Evolutionary conservation across 2,797 vertebrate species (phyloP).

Genomic region (Hippocampus kuda): DNA sequence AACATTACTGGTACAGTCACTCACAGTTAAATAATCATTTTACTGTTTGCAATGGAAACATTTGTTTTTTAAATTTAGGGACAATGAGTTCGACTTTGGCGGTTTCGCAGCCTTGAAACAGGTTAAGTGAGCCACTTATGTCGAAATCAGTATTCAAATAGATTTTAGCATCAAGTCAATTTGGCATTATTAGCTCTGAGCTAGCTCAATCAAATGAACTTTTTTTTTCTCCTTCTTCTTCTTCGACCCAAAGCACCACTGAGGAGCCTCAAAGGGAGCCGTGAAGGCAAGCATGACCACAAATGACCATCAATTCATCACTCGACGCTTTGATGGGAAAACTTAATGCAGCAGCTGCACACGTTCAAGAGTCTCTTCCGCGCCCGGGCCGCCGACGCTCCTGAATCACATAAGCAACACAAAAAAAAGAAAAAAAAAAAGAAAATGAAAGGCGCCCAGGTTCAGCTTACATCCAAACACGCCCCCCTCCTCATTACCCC

Average conservation of each 20-base stretch:
- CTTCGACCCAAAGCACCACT: not conserved
- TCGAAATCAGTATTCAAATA: not conserved
- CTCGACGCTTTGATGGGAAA: slow-evolving; percentile 5
- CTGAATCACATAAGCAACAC: slow-evolving; percentile 31
- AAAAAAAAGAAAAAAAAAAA: not conserved
- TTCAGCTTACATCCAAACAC: slow-evolving; percentile 58
- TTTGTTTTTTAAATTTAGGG: not conserved
- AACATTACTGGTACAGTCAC: too few relatives aligned
- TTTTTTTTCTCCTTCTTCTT: not conserved
- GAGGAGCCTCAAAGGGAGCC: slow-evolving; percentile 9
- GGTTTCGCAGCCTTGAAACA: not conserved
- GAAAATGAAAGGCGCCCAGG: slow-evolving; percentile 46
- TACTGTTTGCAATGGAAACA: too few relatives aligned
- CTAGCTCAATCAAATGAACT: not conserved
- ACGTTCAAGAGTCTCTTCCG: slow-evolving; percentile 14
- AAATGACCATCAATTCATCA: slow-evolving; percentile 27
- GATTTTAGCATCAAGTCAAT: not conserved
- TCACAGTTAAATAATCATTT: too few relatives aligned
- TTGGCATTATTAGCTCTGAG: not conserved
- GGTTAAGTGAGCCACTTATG: not conserved
- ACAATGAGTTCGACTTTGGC: not conserved
- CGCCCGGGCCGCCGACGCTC: slow-evolving; percentile 18
- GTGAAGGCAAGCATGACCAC: slow-evolving; percentile 16
- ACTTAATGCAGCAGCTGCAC: slow-evolving; percentile 5
- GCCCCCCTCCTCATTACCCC: slow-evolving; percentile 51